phyloP scores from a whole-genome alignment of 1,140 invertebrate species.

The honey bee (Apis mellifera) region Amel_HAv3.1 CM009934.2:8212001-8212500 shows the following conservation, averaged over 20 bases:
- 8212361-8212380: constrained; percentile 27
- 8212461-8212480: constrained; percentile 32
- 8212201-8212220: background rate
- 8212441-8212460: constrained; percentile 40
- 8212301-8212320: background rate
- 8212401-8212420: no score
- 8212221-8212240: constrained; percentile 4
- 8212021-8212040: constrained; percentile 46
- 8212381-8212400: no score
- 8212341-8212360: constrained; percentile 63
- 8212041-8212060: constrained; percentile 63
- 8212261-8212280: constrained; percentile 62
- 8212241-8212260: background rate
- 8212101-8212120: constrained; percentile 64
- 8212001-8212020: constrained; percentile 60
- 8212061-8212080: constrained; percentile 75
- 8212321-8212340: constrained; percentile 39
- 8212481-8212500: constrained; percentile 12
- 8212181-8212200: constrained; percentile 16
- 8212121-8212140: constrained; percentile 55
- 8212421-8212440: constrained; percentile 7
- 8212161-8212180: constrained; percentile 38
- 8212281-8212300: constrained; percentile 44
- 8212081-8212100: constrained; percentile 72
- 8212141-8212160: constrained; percentile 39